These are phyloP conservation scores for Turnix velox DNA, from an alignment of 2,113 vertebrate genomes.

Conservation along the genomic window DNA sequence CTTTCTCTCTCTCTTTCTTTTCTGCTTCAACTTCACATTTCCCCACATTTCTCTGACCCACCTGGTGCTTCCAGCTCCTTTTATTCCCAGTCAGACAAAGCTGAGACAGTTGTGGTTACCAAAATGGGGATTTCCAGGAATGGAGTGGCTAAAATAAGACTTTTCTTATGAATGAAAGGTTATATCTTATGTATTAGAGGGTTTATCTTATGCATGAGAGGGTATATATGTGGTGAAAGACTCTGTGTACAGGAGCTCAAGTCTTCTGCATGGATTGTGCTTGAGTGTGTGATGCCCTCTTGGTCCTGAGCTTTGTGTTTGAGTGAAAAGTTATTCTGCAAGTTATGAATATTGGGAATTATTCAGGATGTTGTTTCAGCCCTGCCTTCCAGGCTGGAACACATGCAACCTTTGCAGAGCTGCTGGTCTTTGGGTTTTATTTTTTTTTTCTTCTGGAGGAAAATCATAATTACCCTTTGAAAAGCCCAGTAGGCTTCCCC, in stretches of 20 bases:
- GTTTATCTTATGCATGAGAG: no score
- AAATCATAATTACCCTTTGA: neutral
- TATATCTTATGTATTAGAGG: no score
- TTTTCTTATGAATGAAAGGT: no score
- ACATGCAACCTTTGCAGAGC: neutral
- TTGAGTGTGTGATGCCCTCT: neutral
- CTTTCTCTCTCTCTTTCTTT: neutral
- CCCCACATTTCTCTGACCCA: rapidly evolving
- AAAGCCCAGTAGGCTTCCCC: neutral
- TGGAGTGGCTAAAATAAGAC: rapidly evolving
- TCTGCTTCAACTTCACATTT: neutral
- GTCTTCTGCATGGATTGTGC: neutral
- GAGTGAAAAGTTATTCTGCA: rapidly evolving
- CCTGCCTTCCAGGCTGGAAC: neutral
- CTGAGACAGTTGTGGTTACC: neutral
- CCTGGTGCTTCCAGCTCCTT: neutral
- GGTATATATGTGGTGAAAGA: rapidly evolving
- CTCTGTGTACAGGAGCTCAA: rapidly evolving
- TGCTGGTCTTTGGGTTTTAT: neutral
- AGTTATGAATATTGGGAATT: neutral
- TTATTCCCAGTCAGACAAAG: neutral
- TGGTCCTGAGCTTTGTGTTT: neutral
- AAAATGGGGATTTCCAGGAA: no score
- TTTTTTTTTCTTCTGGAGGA: neutral
- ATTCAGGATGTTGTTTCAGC: neutral